phyloP scores from a whole-genome alignment of 2,797 vertebrate genomes.

The Hemitrygon akajei region DNA sequence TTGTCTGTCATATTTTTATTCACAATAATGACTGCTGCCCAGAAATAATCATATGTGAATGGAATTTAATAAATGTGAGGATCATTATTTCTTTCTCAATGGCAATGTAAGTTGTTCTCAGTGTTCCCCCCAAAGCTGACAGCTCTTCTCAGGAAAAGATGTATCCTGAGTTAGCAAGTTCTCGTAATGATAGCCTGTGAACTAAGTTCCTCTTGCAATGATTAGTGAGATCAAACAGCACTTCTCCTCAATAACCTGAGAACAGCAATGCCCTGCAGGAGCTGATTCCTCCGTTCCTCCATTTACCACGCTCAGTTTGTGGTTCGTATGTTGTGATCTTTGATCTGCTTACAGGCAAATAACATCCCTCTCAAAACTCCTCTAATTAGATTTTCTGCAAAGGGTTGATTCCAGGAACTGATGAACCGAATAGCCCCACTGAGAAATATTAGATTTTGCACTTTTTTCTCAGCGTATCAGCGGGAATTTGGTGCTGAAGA shows the following conservation, averaged over 20 bases:
- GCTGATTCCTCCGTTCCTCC: background rate
- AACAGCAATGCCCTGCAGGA: background rate
- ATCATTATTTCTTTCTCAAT: background rate
- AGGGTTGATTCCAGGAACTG: background rate
- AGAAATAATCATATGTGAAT: background rate
- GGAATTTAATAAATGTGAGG: background rate
- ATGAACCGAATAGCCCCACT: background rate
- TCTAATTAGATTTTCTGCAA: background rate
- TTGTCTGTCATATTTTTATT: background rate
- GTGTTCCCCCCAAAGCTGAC: background rate
- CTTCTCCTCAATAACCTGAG: background rate
- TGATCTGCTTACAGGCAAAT: background rate
- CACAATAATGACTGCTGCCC: background rate
- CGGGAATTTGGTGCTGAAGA: background rate
- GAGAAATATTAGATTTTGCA: conserved; percentile 3
- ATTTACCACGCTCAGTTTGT: background rate
- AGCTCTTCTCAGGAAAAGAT: background rate
- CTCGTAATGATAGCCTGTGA: background rate
- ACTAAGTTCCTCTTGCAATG: background rate
- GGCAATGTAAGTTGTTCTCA: background rate
- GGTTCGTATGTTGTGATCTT: background rate
- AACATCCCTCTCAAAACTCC: background rate
- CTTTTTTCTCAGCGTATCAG: background rate
- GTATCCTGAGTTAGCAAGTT: background rate
- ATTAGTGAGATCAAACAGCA: background rate